Evolutionary conservation across 2,888 invertebrate species (phyloP), one percentile per base, ranked within the genome.

Genomic region (Diadegma fenestrale): DNA sequence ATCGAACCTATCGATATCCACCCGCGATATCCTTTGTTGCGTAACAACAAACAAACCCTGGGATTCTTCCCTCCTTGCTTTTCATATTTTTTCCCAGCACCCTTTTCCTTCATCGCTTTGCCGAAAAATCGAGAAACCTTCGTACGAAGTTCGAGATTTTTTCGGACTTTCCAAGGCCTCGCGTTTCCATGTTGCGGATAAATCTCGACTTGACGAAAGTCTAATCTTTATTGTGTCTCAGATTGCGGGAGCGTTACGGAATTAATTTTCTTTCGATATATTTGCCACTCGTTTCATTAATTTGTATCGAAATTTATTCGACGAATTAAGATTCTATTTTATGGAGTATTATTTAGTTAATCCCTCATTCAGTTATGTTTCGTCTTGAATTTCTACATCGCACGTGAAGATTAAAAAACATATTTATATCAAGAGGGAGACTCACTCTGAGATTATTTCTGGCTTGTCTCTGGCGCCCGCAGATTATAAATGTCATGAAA

Each of bases 401-500:
- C 10, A 58, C n/a, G 22, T 33, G 33, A 41, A 68, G 54, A 14
- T 58, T 10, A 33, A 4, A 58, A 77, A 68, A 22, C n/a, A n/a
- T 37, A 22, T n/a, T 30, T 4, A 37, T 82, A 72, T 66, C 48
- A 66, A 68, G 73, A 78, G 51, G 14, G 19, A 41, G 64, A 58
- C 64, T 80, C 51, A 37, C 54, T 48, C 73, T 63, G 71, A 63
- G 80, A 88, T 87, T 68, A 89, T 87, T 86, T 86, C 86, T 83
- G 88, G 72, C 84, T 80, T 82, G 87, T 87, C 51, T 58, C 84
- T 80, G 87, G 88, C 88, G 84, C 86, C 73, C 80, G n/a, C n/a
- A 77, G 87, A 89, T 88, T 89, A 88, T 91, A 86, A 89, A 89
- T 87, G 88, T 86, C 82, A 71, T 84, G 82, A 82, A 84, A 86